Evolutionary conservation across 1,140 invertebrate genomes (phyloP).

Genomic region (Drosophila suzukii): DNA sequence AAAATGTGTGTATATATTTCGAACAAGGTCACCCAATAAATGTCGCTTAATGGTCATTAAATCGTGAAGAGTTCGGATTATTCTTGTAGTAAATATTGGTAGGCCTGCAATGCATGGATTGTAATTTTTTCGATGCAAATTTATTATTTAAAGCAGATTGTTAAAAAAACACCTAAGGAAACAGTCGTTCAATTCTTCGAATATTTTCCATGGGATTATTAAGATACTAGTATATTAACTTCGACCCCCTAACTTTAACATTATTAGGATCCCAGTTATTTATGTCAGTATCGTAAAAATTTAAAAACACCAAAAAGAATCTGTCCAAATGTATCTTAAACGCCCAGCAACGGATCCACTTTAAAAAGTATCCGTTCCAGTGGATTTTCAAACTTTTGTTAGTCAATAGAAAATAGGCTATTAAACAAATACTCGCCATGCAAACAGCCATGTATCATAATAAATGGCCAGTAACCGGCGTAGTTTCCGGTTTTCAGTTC

Average conservation of each 20-base stretch:
- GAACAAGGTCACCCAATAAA: conserved; percentile 1
- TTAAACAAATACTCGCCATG: conserved; percentile 20
- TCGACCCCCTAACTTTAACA: too few relatives aligned
- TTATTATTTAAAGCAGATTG: too few relatives aligned
- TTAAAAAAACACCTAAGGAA: background rate
- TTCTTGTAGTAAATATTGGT: background rate
- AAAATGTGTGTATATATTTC: background rate
- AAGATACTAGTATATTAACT: too few relatives aligned
- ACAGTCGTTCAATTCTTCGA: background rate
- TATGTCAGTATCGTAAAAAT: background rate
- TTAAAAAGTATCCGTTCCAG: conserved; percentile 5
- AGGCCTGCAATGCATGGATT: background rate
- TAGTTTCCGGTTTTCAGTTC: conserved; percentile 29
- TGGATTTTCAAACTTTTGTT: conserved; percentile 6
- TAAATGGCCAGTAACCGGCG: conserved; percentile 65
- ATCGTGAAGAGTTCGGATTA: background rate
- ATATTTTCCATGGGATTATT: background rate
- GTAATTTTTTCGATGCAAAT: background rate
- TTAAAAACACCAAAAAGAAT: background rate
- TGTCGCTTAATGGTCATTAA: background rate
- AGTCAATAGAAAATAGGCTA: conserved; percentile 9
- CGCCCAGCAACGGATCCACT: background rate
- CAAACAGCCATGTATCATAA: conserved; percentile 66
- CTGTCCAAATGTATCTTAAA: background rate
- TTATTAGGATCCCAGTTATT: background rate